A percentile compares a stretch with the other conserved stretches of the same genome.
Evolutionary conservation across 2,888 invertebrate species (phyloP).

Genomic region (Linnaemya vulpina): DNA sequence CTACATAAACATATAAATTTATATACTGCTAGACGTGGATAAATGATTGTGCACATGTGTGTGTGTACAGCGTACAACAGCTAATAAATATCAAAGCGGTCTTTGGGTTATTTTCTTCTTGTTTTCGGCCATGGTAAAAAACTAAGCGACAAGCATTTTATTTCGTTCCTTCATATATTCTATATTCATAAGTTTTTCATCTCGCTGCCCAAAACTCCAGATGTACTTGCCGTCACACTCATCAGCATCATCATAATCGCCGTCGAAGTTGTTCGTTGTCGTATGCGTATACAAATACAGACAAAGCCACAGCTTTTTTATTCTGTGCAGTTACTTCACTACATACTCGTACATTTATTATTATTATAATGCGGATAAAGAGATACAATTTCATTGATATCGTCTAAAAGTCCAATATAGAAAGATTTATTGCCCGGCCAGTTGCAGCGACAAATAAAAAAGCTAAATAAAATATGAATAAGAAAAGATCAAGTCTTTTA

Average conservation of each 20-base stretch:
- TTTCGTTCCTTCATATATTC: slow-evolving; percentile 51
- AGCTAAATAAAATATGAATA: slow-evolving; percentile 60
- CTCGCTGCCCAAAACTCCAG: slow-evolving; percentile 60
- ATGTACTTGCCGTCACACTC: slow-evolving; percentile 61
- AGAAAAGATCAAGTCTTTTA: slow-evolving; percentile 52
- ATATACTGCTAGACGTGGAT: not conserved
- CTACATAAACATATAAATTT: not conserved
- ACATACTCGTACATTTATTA: slow-evolving; percentile 80
- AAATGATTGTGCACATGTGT: slow-evolving; percentile 7
- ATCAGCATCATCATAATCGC: slow-evolving; percentile 50
- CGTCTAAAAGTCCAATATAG: slow-evolving; percentile 82
- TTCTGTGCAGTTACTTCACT: slow-evolving; percentile 69
- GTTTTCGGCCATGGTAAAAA: slow-evolving; percentile 58
- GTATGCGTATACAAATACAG: slow-evolving; percentile 63
- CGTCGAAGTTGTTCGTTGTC: slow-evolving; percentile 49
- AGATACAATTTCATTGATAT: slow-evolving; percentile 83
- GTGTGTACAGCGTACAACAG: slow-evolving; percentile 33
- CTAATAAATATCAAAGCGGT: slow-evolving; percentile 68
- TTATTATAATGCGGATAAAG: slow-evolving; percentile 82
- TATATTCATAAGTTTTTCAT: slow-evolving; percentile 38
- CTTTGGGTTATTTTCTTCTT: slow-evolving; percentile 22
- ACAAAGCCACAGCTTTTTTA: slow-evolving; percentile 45
- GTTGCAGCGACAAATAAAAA: slow-evolving; percentile 58
- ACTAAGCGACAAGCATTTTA: slow-evolving; percentile 55
- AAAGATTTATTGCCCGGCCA: slow-evolving; percentile 80